A percentile compares a stretch with the other conserved stretches of the same genome.
Conservation (phyloP, 2,797 vertebrate species). For the Arvicola amphibius region DNA sequence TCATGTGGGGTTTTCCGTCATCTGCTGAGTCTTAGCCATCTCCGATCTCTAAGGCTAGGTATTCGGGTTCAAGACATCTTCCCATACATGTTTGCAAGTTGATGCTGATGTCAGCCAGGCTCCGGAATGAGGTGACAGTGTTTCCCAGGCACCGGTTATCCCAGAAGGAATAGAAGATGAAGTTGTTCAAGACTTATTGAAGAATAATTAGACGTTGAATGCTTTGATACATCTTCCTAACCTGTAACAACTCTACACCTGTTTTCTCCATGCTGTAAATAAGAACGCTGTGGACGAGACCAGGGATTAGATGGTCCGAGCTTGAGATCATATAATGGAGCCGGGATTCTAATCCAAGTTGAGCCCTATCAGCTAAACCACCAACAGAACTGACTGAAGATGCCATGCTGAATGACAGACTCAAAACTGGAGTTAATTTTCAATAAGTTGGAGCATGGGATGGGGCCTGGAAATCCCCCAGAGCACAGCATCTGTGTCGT, state of each 20-base stretch:
- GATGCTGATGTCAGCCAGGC: background rate
- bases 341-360: background rate
- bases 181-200: background rate
- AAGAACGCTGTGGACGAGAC: background rate
- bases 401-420: background rate
- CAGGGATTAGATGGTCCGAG: background rate
- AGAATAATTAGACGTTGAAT: background rate
- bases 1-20: rapidly evolving
- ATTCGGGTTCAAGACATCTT: background rate
- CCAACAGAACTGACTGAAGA: background rate
- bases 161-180: background rate
- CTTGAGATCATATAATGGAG: background rate
- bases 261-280: background rate
- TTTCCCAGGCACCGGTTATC: background rate
- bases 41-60: background rate
- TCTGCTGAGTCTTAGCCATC: background rate
- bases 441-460: background rate
- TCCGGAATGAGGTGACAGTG: background rate
- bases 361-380: background rate
- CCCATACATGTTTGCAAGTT: background rate
- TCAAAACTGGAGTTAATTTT: background rate
- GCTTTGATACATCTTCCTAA: background rate
- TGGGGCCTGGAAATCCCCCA: background rate
- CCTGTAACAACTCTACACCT: rapidly evolving
- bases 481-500: background rate